Percentiles rank a stretch among this genome's conserved stretches.
Conservation (phyloP, 2,797 vertebrate species). For the Passerculus sandwichensis region DNA sequence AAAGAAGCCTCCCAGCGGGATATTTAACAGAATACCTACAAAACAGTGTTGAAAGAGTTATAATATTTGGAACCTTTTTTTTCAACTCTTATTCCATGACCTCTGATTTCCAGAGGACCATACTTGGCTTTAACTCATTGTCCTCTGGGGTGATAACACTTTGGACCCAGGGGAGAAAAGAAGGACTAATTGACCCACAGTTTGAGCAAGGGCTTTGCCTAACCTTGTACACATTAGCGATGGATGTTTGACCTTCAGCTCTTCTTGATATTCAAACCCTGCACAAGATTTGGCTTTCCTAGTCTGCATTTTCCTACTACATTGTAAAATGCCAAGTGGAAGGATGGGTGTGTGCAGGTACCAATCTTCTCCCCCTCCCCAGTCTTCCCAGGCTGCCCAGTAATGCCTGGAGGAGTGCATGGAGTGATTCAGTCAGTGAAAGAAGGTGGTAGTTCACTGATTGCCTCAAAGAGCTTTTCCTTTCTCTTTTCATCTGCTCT, state of each 20-base stretch:
- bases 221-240: background rate
- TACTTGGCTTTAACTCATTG: constrained; percentile 39
- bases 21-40: constrained; percentile 69
- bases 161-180: background rate
- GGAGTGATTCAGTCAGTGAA: background rate
- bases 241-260: background rate
- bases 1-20: constrained; percentile 44
- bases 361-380: background rate
- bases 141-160: constrained; percentile 4
- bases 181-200: background rate
- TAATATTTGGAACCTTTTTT: constrained; percentile 42
- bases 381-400: background rate
- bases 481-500: background rate
- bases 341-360: background rate
- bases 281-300: background rate
- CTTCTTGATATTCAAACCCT: background rate
- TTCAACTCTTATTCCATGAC: constrained; percentile 23
- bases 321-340: background rate
- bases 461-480: background rate
- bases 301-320: background rate
- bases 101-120: constrained; percentile 35
- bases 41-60: constrained; percentile 64
- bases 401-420: background rate
- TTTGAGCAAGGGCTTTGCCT: background rate
- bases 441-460: background rate